Evolutionary conservation across 2,113 vertebrate species (phyloP), one percentile per base, ranked within the genome.

Genomic region (Tapirus terrestris): DNA sequence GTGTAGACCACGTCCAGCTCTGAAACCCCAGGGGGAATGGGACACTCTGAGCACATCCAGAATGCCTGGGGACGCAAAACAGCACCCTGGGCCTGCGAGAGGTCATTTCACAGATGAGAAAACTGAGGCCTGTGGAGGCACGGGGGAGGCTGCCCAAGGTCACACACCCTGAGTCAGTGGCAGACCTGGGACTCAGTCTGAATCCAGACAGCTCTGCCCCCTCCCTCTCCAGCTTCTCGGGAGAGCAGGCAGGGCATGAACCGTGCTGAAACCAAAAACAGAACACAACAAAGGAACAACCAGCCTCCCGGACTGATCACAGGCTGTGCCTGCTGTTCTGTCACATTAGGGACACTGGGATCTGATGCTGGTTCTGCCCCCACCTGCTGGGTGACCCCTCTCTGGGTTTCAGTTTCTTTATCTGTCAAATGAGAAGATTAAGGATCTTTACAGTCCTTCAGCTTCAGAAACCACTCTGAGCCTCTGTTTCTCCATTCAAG

Each of bases 1-100:
- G 0, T 4, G 8, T 3, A 31, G 70, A 25, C 36, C 9, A 2
- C 2, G 1, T n/a, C n/a, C 33, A 33, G n/a, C 60, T 51, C 39
- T 13, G 16, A 21, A 33, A 13, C 21, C 39, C 20, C 25, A 43
- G 36, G 23, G 48, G 45, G 11, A 36, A 36, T 0, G 2, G 61
- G 45, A 8, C 1, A 2, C 31, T 63, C 58, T 12, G 33, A 80
- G 39, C 17, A 39, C 18, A 48, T 11, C 58, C 43, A 51, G 63
- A 27, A 79, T 12, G 58, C 51, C 9, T 0, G 3, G 20, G 13
- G 65, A 29, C 39, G 86, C 17, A n/a, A 36, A 25, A 51, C 1
- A 18, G 29, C 0, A 17, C 31, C 33, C 60, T 76, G 83, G 8
- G 20, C 43, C 58, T 58, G 21, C 31, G 53, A 18, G 48, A 86